These are phyloP conservation scores for Oreochromis grahami DNA, from an alignment of 2,797 vertebrate species.

Conservation along the genomic window DNA sequence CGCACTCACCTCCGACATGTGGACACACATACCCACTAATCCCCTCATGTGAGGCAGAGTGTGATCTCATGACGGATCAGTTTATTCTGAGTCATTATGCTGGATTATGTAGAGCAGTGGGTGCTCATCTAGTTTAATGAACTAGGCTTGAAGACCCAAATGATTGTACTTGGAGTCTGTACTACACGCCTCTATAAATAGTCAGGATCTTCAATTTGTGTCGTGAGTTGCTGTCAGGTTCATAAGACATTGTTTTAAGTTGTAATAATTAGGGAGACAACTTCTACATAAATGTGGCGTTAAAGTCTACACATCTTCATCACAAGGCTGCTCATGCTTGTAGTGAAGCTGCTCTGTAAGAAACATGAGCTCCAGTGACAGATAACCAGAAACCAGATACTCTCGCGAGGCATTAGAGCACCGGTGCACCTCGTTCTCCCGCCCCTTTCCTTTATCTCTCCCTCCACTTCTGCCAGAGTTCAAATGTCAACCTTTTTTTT, in stretches of 20 bases:
- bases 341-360: conserved; percentile 36
- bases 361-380: conserved; percentile 66
- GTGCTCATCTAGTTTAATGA: conserved; percentile 14
- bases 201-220: not conserved
- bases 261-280: not conserved
- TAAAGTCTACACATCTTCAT: not conserved
- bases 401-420: conserved; percentile 64
- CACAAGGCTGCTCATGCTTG: not conserved
- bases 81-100: conserved; percentile 42
- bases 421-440: conserved; percentile 31
- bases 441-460: not conserved
- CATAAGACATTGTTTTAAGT: not conserved
- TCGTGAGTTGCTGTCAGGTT: not conserved
- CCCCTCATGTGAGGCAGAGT: not conserved
- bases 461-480: conserved; percentile 36
- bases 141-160: not conserved
- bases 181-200: not conserved
- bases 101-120: conserved; percentile 26
- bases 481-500: conserved; percentile 46
- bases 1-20: conserved; percentile 9
- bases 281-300: not conserved
- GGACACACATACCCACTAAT: conserved; percentile 32
- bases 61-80: conserved; percentile 18
- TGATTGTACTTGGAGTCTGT: not conserved
- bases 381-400: conserved; percentile 68